These are phyloP conservation scores for Styela clava DNA, from an alignment of 23 tunicate species.

Conservation along the genomic window DNA sequence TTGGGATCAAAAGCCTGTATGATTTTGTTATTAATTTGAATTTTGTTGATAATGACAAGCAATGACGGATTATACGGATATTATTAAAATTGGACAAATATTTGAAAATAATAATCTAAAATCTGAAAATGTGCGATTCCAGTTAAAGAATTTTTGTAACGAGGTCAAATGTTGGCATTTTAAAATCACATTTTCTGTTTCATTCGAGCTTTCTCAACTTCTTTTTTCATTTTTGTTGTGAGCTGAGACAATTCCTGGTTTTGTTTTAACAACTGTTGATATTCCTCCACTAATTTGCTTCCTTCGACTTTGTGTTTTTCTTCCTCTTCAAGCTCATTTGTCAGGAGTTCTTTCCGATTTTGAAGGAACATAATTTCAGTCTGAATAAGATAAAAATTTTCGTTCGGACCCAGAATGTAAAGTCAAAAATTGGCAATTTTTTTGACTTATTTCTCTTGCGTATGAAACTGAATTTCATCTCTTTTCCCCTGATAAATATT, in stretches of 20 bases:
- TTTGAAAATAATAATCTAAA: too few species aligned
- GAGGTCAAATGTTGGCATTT: too few species aligned
- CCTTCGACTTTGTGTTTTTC: conserved; percentile 68
- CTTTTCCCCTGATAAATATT: not conserved
- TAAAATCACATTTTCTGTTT: conserved; percentile 29
- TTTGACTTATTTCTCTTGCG: not conserved
- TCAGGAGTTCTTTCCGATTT: conserved; percentile 52
- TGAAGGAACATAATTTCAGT: conserved; percentile 56
- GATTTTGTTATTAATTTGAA: too few species aligned
- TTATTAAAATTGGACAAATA: too few species aligned
- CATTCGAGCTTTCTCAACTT: conserved; percentile 58
- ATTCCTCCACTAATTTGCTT: conserved; percentile 49
- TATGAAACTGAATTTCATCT: not conserved
- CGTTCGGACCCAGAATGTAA: too few species aligned
- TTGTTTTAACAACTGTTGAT: conserved; percentile 59
- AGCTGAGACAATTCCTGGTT: conserved; percentile 67
- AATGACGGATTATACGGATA: too few species aligned
- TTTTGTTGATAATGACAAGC: too few species aligned
- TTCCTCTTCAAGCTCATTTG: conserved; percentile 45
- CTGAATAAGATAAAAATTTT: conserved; percentile 50
- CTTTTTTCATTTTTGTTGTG: conserved; percentile 80
- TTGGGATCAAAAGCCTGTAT: too few species aligned
- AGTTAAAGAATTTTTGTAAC: too few species aligned
- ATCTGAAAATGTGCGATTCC: too few species aligned
- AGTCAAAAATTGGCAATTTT: not conserved